Evolutionary conservation across 2,888 invertebrate genomes (phyloP).

Genomic region (Blastobasis adustella): DNA sequence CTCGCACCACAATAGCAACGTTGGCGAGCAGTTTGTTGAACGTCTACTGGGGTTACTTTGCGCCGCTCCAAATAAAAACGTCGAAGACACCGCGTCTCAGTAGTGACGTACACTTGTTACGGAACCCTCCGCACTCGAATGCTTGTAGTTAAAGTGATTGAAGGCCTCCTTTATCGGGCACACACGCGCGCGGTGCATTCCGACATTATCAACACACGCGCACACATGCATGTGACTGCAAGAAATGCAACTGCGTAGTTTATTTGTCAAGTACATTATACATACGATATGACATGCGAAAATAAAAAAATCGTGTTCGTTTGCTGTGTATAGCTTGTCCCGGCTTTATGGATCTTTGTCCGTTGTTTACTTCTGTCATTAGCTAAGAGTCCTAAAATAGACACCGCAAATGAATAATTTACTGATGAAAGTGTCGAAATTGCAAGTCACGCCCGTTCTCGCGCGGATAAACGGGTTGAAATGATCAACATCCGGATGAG

Average conservation of each 20-base stretch:
- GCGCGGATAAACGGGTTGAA: constrained; percentile 38
- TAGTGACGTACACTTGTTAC: background rate
- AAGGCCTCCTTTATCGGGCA: constrained; percentile 36
- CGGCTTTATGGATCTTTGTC: too few species aligned
- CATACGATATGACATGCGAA: constrained; percentile 18
- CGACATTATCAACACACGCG: constrained; percentile 24
- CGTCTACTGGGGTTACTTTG: constrained; percentile 38
- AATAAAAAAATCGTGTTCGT: constrained; percentile 13
- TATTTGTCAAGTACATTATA: constrained; percentile 28
- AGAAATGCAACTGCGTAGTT: constrained; percentile 60
- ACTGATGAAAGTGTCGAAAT: background rate
- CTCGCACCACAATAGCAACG: constrained; percentile 19
- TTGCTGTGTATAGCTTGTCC: background rate
- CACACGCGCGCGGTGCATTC: constrained; percentile 31
- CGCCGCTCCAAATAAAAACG: constrained; percentile 1
- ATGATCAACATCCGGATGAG: constrained; percentile 48
- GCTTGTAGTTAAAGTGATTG: constrained; percentile 8
- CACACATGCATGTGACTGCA: constrained; percentile 25
- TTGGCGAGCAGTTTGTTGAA: constrained; percentile 50
- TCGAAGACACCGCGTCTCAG: background rate
- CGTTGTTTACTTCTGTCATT: too few species aligned
- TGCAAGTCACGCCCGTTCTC: constrained; percentile 18
- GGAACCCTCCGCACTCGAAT: background rate
- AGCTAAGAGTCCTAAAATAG: too few species aligned
- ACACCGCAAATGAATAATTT: background rate